Base-by-base conservation (phyloP, 2,113 vertebrate species). In the Limnothrissa miodon region DNA sequence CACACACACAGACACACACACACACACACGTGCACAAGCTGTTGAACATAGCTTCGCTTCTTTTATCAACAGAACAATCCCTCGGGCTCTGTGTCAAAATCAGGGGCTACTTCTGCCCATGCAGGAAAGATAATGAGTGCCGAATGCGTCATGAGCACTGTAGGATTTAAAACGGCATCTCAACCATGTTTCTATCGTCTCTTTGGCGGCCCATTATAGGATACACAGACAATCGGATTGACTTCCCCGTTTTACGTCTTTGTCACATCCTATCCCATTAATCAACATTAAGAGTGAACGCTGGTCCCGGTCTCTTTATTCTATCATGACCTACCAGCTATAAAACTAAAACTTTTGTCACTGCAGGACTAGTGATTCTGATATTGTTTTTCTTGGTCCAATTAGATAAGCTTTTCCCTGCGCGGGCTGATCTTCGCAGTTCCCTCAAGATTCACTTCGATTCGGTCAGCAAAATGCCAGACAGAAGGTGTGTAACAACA, bases 381-480 rank as follows among this genome's bases (percentile, higher is more conserved):
- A 62, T 7, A 70, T 70, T 70, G 29, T 70, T 70, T 70, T 70
- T 70, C 62, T 36, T 70, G 62, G 29, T 33, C 62, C 33, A 70
- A 11, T 70, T 13, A 70, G 11, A 70, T 86, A 83, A 86, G 83
- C 79, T 83, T 33, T 80, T 86, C 21, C 21, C 66, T 36, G 78
- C 25, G 25, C 15, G 42, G 80, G 78, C 82, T n/a, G 59, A 59
- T 82, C 82, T 42, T 48, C 62, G 9, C 78, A 82, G 84, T 45
- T 84, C 84, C 82, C 78, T 36, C 45, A 70, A 53, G 45, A 84
- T 59, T 4, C 81, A 78, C 82, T 70, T 51, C 70, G 81, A 78
- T 82, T 86, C 82, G 78, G 81, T 88, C 87, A 88, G 87, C 87
- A 86, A 82, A 82, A 81, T 78, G 46, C 46, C 45, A 78, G 56